Evolutionary conservation across 2,113 vertebrate genomes (phyloP).

Genomic region (Smithornis capensis): DNA sequence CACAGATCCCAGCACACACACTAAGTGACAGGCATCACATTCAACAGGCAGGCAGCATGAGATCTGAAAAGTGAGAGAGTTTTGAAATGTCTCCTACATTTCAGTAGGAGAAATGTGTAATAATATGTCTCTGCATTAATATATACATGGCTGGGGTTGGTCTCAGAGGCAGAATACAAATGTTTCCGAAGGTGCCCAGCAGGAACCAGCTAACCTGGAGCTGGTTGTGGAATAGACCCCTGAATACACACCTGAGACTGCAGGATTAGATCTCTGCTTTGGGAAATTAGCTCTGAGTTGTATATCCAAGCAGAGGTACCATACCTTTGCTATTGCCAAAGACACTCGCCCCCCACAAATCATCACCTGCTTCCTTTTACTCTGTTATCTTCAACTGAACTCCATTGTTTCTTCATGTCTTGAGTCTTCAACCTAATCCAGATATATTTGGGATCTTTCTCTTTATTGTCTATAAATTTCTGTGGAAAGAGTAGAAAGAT

Average conservation of each 20-base stretch:
- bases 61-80: background rate
- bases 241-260: background rate
- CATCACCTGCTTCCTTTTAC: constrained; percentile 8
- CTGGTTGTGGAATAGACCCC: background rate
- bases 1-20: background rate
- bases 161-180: background rate
- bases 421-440: background rate
- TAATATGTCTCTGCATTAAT: background rate
- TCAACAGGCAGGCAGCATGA: background rate
- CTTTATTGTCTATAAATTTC: constrained; percentile 52
- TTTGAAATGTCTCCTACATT: too few relatives aligned
- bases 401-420: background rate
- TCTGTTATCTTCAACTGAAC: background rate
- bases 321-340: background rate
- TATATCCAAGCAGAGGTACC: background rate
- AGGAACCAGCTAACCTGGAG: background rate
- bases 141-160: background rate
- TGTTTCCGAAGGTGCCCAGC: background rate
- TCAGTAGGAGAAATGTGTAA: background rate
- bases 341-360: background rate
- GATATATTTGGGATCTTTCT: constrained; percentile 44
- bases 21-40: background rate
- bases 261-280: background rate
- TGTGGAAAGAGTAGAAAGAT: background rate
- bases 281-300: background rate